A percentile compares a stretch with the other conserved stretches of the same genome.
Evolutionary conservation across 1,140 invertebrate genomes (phyloP).

Genomic region (Lucilia cuprina): DNA sequence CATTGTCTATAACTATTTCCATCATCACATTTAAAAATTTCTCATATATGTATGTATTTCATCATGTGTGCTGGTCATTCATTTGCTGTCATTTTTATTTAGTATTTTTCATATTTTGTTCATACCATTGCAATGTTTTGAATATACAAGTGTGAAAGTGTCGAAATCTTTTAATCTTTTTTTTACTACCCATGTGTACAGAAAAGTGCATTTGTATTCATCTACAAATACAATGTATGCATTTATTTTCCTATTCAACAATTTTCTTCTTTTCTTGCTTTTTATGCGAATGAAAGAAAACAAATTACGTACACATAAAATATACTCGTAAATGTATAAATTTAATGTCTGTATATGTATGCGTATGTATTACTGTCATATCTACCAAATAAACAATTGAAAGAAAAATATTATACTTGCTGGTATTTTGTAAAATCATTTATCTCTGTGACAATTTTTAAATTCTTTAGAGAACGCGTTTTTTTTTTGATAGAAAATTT

Average conservation of each 20-base stretch:
- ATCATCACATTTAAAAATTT: background rate
- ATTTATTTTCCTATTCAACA: background rate
- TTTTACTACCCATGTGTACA: too few relatives aligned
- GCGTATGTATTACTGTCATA: slow-evolving; percentile 16
- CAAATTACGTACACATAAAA: too few relatives aligned
- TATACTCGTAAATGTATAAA: too few relatives aligned
- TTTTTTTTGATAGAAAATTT: too few relatives aligned
- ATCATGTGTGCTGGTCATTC: background rate
- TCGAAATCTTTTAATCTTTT: background rate
- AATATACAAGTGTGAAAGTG: background rate
- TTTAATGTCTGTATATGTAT: background rate
- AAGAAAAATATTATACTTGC: background rate
- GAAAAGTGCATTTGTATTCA: background rate
- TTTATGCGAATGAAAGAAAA: too few relatives aligned
- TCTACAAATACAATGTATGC: background rate
- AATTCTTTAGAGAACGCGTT: too few relatives aligned
- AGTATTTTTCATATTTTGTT: too few relatives aligned
- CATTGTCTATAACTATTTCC: background rate
- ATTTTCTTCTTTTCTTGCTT: background rate
- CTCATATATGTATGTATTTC: background rate
- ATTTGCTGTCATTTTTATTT: background rate
- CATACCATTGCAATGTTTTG: background rate
- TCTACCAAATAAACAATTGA: background rate
- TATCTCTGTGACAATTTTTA: background rate
- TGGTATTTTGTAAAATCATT: background rate